A percentile compares a stretch with the other conserved stretches of the same genome.
Evolutionary conservation across 2,113 vertebrate genomes (phyloP).

Genomic region (Prunella fulvescens): DNA sequence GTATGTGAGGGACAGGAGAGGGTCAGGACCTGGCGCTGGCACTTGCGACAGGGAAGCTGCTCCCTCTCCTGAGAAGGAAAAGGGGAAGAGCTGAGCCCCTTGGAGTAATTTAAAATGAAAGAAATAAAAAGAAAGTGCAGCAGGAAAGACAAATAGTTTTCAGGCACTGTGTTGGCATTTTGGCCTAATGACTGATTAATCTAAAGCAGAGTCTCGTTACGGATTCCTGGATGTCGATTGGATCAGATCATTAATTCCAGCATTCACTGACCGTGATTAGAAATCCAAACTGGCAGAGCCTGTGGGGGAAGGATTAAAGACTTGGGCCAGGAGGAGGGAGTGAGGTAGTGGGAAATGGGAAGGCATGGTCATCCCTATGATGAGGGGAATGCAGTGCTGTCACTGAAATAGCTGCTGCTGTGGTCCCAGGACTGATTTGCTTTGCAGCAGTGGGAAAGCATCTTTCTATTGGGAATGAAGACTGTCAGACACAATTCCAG

Average conservation of each 20-base stretch:
- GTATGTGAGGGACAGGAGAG: background rate
- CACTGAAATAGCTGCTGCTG: background rate
- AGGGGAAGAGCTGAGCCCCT: background rate
- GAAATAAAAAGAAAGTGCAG: background rate
- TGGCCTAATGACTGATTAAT: slow-evolving; percentile 51
- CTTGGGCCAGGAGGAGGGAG: background rate
- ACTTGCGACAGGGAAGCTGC: accelerated
- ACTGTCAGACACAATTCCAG: background rate
- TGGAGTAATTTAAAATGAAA: background rate
- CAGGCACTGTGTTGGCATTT: slow-evolving; percentile 11
- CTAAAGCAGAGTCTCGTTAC: slow-evolving; percentile 28
- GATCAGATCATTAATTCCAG: slow-evolving; percentile 24
- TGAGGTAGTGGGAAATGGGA: background rate
- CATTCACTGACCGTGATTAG: background rate
- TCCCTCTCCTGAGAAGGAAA: background rate
- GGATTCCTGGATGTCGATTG: background rate
- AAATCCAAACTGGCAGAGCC: background rate
- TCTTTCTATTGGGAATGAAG: background rate
- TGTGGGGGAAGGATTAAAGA: background rate
- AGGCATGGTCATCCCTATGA: background rate
- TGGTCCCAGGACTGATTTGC: background rate
- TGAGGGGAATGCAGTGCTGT: accelerated
- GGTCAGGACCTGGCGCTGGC: accelerated
- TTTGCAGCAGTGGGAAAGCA: background rate
- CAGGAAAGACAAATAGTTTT: slow-evolving; percentile 32